Base-by-base conservation (phyloP, 2,797 vertebrate species). In the Phrynocephalus vlangalii region DNA sequence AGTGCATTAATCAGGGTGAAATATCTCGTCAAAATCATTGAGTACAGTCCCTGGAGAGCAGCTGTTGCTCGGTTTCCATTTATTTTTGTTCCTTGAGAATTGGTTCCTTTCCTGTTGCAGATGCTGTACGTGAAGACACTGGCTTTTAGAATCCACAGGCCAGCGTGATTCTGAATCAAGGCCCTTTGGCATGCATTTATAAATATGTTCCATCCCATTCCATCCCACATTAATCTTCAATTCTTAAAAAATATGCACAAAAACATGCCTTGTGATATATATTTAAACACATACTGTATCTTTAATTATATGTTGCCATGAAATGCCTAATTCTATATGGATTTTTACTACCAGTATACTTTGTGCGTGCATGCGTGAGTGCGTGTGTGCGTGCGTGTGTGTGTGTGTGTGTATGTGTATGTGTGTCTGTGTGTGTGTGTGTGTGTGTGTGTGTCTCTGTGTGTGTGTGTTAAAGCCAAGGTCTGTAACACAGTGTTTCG, bases 1-100 rank as follows among this genome's bases (percentile, higher is more conserved):
- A 94, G 91, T 87, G 48, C 84, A 90, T 96, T 96, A 95, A 97
- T 97, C 96, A 97, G 92, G 18, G 91, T 94, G 93, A 94, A 95
- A 96, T 89, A 94, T 88, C 87, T 92, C 88, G 94, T 88, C 56
- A 44, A 86, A 89, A 90, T 93, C 22, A 92, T 84, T 44, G 88
- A n/a, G 60, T n/a, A 78, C 13, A 56, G n/a, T 67, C 16, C 85
- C 90, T 52, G 26, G 38, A 70, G 60, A 85, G 30, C 76, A 48
- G 15, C 44, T 52, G 78, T 68, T 76, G 63, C 70, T 82, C 73
- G 33, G 89, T 79, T 78, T 79, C 26, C 50, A 48, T 73, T 22
- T 24, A 4, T 38, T 66, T 68, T 4, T 1, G 50, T 38, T 63
- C 16, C 33, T 85, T 76, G 38, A 83, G 44, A 67, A 72, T 28